A percentile compares a stretch with the other conserved stretches of the same genome.
phyloP scores from a whole-genome alignment of 2,113 vertebrate genomes.

The Erythrocercus mccallii region DNA sequence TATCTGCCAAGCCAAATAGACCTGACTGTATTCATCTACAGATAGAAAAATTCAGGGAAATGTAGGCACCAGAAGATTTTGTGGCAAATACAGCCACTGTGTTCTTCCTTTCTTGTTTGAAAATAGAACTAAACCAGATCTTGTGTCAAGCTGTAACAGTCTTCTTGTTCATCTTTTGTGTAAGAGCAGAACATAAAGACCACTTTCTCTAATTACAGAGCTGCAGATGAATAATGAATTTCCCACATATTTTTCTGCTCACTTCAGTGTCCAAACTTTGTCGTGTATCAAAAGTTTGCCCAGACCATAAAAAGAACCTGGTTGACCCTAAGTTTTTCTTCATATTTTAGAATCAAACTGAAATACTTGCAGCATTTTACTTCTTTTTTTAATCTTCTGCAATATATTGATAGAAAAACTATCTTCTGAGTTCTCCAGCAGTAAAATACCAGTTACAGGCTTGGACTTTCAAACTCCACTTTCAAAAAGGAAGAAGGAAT shows the following conservation, averaged over 20 bases:
- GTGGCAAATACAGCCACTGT: constrained; percentile 2
- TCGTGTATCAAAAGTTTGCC: neutral
- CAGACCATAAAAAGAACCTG: neutral
- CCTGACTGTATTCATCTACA: constrained; percentile 3
- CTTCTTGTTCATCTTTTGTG: neutral
- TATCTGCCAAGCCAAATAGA: constrained; percentile 34
- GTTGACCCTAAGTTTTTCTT: neutral
- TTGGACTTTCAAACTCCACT: neutral
- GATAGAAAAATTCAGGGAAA: constrained; percentile 36
- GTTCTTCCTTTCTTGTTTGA: constrained; percentile 4
- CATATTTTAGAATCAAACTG: neutral
- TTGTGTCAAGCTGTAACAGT: neutral
- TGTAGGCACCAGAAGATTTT: neutral
- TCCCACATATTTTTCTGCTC: neutral
- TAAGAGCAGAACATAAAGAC: neutral
- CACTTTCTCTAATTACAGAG: neutral
- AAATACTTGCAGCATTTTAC: neutral
- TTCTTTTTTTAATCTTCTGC: neutral
- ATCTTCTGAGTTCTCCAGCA: neutral
- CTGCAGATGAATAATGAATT: neutral
- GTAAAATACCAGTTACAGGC: neutral
- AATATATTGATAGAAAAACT: neutral
- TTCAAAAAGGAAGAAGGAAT: neutral
- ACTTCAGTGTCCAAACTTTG: neutral
- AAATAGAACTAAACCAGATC: neutral